A percentile compares a stretch with the other conserved stretches of the same genome.
Conservation (phyloP, 64 coral and sea anemone genomes). For the Dendronephthya gigantea region DNA sequence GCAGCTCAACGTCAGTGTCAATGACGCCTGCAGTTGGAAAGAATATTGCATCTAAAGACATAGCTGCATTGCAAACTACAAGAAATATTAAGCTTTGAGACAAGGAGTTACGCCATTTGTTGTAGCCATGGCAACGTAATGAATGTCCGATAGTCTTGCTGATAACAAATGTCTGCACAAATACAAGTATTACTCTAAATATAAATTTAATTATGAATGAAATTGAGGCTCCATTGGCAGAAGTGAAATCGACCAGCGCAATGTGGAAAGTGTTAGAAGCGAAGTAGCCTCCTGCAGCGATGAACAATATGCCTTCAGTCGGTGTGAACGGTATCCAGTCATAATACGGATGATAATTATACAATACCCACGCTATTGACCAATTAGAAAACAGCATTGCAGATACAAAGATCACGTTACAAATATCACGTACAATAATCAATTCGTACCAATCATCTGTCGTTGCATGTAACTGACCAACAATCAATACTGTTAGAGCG, state of each 20-base stretch:
- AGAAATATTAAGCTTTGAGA: not conserved
- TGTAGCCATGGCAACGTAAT: not conserved
- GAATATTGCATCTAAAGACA: not conserved
- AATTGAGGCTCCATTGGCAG: not conserved
- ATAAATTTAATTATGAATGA: not conserved
- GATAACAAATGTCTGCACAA: not conserved
- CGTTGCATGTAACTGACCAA: not conserved
- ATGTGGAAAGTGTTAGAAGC: not conserved
- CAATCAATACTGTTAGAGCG: not conserved
- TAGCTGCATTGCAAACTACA: not conserved
- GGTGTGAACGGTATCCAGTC: not conserved
- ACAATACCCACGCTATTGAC: not conserved
- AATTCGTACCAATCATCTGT: not conserved
- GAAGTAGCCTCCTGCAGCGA: not conserved
- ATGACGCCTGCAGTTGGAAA: not conserved
- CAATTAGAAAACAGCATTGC: not conserved
- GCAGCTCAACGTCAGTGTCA: not conserved
- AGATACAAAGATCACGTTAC: not conserved
- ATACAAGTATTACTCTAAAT: not conserved
- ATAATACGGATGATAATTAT: constrained; percentile 15
- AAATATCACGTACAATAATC: not conserved
- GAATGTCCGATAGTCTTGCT: not conserved
- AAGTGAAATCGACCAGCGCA: not conserved
- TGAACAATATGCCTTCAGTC: not conserved
- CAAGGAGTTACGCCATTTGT: not conserved